Evolutionary conservation across 1,140 invertebrate species (phyloP).

Genomic region (Sesamia nonagrioides): DNA sequence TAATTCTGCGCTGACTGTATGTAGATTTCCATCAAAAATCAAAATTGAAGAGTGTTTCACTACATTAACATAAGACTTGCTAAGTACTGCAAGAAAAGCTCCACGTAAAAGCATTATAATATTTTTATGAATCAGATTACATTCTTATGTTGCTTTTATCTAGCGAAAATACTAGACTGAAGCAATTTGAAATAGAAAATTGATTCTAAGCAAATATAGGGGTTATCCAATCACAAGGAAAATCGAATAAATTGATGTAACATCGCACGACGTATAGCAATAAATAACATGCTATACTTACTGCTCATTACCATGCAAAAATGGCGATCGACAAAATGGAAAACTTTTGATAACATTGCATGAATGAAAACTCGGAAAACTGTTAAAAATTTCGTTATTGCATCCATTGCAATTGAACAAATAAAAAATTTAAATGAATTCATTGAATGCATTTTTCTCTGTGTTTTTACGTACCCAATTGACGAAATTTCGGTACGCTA

Average conservation of each 20-base stretch:
- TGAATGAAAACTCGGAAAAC: conserved; percentile 12
- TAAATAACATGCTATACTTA: conserved; percentile 23
- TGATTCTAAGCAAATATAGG: not conserved
- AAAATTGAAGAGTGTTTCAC: no score
- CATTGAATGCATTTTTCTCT: conserved; percentile 11
- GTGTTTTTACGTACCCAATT: conserved; percentile 1
- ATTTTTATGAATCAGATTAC: no score
- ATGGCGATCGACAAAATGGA: not conserved
- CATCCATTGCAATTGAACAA: conserved; percentile 19
- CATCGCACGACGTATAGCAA: not conserved
- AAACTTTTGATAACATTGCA: conserved; percentile 12
- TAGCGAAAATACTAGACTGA: not conserved
- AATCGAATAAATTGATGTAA: conserved; percentile 5
- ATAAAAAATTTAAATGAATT: conserved; percentile 6
- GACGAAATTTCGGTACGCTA: not conserved
- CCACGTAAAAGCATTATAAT: no score
- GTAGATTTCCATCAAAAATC: no score
- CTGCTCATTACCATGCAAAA: conserved; percentile 7
- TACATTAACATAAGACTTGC: no score
- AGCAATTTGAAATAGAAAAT: conserved; percentile 13
- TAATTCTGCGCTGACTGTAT: no score
- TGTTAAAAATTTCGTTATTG: conserved; percentile 2
- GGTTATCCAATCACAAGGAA: conserved; percentile 1
- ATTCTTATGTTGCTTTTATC: not conserved
- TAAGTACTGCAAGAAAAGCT: no score